Base-by-base conservation (phyloP, 2,888 invertebrate species). In the Frankliniella fusca region DNA sequence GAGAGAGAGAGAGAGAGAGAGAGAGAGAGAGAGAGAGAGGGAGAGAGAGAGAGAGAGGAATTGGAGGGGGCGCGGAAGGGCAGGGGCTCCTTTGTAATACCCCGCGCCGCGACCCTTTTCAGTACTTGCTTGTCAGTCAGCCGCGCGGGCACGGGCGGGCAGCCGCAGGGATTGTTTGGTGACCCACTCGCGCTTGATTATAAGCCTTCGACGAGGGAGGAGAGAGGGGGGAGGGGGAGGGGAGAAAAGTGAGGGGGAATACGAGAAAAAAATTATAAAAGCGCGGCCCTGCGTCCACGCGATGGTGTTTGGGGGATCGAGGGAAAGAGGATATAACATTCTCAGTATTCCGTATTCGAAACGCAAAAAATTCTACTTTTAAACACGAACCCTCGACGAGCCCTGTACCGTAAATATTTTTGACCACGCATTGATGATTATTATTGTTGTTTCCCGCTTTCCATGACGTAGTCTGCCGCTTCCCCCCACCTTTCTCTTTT, bases 101-200 rank as follows among this genome's bases (percentile, higher is more conserved):
- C 27, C 70, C 38, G 38, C 38, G 38, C 38, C 70, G 70, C 10
- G 70, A 23, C 70, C 70, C 70, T 76, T 76, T 76, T 76, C 70
- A 76, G 23, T 27, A 61, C 61, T 61, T 61, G 61, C 61, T 61
- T 61, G 61, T 61, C 61, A 61, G 61, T 61, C 61, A 61, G 61
- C 20, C 61, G 20, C 18, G 38, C 38, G 38, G 38, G 38, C 38
- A 38, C 38, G 5, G 61, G 7, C 61, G n/a, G 61, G 18, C 61
- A 61, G 61, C 20, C 61, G 20, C 20, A 18, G 54, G 54, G 61
- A 15, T n/a, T 61, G 61, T 61, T 61, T 61, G 15, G 61, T n/a
- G 61, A 61, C 61, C 54, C 54, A 7, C 70, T 11, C 23, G 23
- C 70, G n/a, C 70, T 23, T 76, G 70, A 76, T 76, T 76, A 76